phyloP scores from a whole-genome alignment of 2,113 vertebrate species.

The Odobenus rosmarus region DNA sequence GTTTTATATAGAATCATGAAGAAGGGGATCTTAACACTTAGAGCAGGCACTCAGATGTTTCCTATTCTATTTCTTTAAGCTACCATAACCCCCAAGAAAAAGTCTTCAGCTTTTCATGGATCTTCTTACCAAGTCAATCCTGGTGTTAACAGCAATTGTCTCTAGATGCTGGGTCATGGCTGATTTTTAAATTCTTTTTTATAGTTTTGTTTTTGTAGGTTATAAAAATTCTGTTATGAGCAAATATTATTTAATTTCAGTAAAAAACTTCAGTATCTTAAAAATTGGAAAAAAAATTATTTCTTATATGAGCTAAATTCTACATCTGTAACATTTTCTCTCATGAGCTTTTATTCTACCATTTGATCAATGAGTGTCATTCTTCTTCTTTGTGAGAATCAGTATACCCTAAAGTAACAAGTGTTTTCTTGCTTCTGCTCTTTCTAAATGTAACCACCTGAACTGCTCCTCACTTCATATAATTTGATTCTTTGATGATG shows the following conservation, averaged over 20 bases:
- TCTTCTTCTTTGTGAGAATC: not conserved
- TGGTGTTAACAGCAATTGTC: not conserved
- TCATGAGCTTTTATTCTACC: not conserved
- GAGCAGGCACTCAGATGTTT: not conserved
- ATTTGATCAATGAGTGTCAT: not conserved
- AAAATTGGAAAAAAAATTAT: slow-evolving; percentile 21
- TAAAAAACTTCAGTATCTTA: not conserved
- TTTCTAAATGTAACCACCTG: not conserved
- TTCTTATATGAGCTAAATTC: not conserved
- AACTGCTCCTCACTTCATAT: not conserved
- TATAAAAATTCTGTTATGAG: not conserved
- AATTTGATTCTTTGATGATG: not conserved
- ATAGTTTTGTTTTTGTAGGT: not conserved
- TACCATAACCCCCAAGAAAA: not conserved
- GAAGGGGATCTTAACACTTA: not conserved
- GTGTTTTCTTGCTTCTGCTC: not conserved
- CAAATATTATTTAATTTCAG: slow-evolving; percentile 29
- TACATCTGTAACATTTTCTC: not conserved
- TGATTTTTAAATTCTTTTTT: not conserved
- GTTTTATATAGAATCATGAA: not conserved
- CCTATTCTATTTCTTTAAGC: not conserved
- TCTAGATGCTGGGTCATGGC: not conserved
- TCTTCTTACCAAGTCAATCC: not conserved
- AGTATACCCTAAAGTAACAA: not conserved
- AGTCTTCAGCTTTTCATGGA: not conserved